Conservation (phyloP, 2,888 invertebrate species). For the Cephalotes varians region DNA sequence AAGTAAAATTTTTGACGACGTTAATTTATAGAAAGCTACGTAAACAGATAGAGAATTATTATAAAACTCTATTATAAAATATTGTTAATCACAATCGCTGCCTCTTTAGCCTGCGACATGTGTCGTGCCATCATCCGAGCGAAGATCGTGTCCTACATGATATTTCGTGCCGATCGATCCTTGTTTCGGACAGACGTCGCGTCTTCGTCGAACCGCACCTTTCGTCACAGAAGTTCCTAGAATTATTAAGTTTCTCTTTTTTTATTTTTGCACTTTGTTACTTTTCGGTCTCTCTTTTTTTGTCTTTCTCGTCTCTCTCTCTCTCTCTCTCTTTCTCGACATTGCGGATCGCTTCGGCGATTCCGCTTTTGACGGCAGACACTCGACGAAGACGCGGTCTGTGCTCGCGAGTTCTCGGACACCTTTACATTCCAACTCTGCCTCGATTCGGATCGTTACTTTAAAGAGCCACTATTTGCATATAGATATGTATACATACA, state of each 20-base stretch:
- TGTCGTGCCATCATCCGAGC: slow-evolving; percentile 51
- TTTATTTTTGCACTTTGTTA: slow-evolving; percentile 53
- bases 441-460: slow-evolving; percentile 79
- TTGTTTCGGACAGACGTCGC: slow-evolving; percentile 54
- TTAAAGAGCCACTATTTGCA: slow-evolving; percentile 69
- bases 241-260: slow-evolving; percentile 52
- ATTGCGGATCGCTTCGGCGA: background rate
- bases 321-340: slow-evolving; percentile 12
- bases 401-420: slow-evolving; percentile 60
- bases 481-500: slow-evolving; percentile 66
- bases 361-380: background rate
- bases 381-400: slow-evolving; percentile 61
- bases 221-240: slow-evolving; percentile 69
- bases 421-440: slow-evolving; percentile 80
- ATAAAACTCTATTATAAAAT: slow-evolving; percentile 6
- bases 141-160: slow-evolving; percentile 30
- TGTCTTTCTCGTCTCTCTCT: background rate
- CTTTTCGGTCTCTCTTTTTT: slow-evolving; percentile 30
- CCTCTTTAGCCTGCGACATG: slow-evolving; percentile 58
- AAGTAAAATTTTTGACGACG: background rate
- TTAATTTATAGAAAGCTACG: slow-evolving; percentile 11
- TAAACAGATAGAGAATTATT: background rate
- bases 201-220: slow-evolving; percentile 54
- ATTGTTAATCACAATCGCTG: slow-evolving; percentile 52
- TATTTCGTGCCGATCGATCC: slow-evolving; percentile 52